phyloP scores from a whole-genome alignment of 2,113 vertebrate genomes.

The Ctenodactylus gundi region DNA sequence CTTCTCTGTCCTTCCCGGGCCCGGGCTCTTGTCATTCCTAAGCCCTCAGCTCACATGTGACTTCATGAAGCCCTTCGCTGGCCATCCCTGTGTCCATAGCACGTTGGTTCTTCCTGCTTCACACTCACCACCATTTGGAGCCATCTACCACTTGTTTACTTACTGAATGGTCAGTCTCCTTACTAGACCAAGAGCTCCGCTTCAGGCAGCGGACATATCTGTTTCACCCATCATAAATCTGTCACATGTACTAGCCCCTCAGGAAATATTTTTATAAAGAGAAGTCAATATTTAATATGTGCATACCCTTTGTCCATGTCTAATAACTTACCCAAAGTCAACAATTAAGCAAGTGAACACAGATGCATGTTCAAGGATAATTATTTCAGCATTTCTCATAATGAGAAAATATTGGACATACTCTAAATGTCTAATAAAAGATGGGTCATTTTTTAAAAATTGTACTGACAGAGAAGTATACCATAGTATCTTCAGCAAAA shows the following conservation, averaged over 20 bases:
- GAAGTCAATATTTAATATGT: conserved; percentile 39
- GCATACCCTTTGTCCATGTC: background rate
- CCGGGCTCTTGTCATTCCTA: background rate
- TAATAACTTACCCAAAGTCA: conserved; percentile 47
- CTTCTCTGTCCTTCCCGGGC: background rate
- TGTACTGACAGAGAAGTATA: background rate
- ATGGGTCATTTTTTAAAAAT: background rate
- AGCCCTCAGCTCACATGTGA: background rate
- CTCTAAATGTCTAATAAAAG: conserved; percentile 36
- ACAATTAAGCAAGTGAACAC: conserved; percentile 33
- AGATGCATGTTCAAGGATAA: conserved; percentile 47
- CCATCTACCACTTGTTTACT: background rate
- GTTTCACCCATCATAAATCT: background rate
- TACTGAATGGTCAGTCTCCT: background rate
- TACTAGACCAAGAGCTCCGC: background rate
- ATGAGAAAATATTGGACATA: conserved; percentile 57
- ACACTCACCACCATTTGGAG: background rate
- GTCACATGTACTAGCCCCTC: background rate
- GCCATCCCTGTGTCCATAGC: background rate
- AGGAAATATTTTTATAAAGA: conserved; percentile 13
- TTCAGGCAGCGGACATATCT: background rate
- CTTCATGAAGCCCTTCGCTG: background rate
- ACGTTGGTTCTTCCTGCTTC: background rate
- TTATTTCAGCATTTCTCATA: conserved; percentile 42
- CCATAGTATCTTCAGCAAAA: conserved; percentile 20